phyloP scores from a whole-genome alignment of 1,140 invertebrate species.

The Trachymyrmex septentrionalis region DNA sequence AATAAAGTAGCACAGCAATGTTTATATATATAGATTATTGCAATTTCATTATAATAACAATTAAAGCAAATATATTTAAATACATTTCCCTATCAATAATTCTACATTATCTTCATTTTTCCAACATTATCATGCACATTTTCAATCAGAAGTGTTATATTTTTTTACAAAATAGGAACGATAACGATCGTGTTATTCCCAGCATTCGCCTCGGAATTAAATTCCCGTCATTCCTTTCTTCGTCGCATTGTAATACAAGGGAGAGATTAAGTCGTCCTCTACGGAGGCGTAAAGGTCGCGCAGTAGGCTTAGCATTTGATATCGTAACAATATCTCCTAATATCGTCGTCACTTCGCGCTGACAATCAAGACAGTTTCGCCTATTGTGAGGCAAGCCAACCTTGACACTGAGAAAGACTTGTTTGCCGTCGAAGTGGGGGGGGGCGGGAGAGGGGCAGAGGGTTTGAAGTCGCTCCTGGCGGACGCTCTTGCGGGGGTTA shows the following conservation, averaged over 20 bases:
- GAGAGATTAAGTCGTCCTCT: not conserved
- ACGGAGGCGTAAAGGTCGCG: not conserved
- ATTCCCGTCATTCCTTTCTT: not conserved
- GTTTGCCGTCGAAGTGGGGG: slow-evolving; percentile 50
- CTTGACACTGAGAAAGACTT: slow-evolving; percentile 81
- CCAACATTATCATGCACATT: not conserved
- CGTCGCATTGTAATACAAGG: not conserved
- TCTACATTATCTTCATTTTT: not conserved
- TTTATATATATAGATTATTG: not conserved
- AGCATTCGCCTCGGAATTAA: not conserved
- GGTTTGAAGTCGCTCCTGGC: slow-evolving; percentile 60
- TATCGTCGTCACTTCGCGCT: slow-evolving; percentile 38
- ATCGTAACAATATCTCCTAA: not conserved
- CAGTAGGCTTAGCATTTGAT: not conserved
- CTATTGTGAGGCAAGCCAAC: slow-evolving; percentile 68
- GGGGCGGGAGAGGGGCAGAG: not conserved
- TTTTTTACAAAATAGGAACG: not conserved
- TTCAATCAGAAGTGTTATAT: not conserved
- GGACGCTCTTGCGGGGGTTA: slow-evolving; percentile 61
- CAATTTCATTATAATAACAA: not conserved
- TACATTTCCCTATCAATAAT: not conserved
- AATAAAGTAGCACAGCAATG: not conserved
- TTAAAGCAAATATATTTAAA: not conserved
- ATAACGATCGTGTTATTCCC: not conserved
- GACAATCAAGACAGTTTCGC: slow-evolving; percentile 54